These are phyloP conservation scores for Drosophila parabipectinata DNA, from an alignment of 1,140 invertebrate species.

Conservation along the genomic window DNA sequence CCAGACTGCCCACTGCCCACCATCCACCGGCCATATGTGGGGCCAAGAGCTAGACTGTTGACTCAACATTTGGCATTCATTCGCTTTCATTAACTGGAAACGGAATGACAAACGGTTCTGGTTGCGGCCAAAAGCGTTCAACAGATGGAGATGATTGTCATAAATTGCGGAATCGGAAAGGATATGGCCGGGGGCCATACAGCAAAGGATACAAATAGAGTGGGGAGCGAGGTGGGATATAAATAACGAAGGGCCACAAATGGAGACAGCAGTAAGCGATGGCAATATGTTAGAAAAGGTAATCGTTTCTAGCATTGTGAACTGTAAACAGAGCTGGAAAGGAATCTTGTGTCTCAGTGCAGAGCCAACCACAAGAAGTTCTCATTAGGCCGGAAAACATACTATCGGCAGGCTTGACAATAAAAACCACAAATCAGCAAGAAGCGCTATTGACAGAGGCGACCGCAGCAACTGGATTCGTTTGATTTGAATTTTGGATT, in stretches of 20 bases:
- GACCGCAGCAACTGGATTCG: constrained; percentile 38
- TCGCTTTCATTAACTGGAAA: constrained; percentile 48
- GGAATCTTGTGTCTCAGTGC: neutral
- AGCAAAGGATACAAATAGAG: neutral
- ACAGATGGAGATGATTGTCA: constrained; percentile 48
- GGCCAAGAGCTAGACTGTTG: neutral
- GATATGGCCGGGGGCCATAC: neutral
- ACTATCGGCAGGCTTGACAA: too few relatives aligned
- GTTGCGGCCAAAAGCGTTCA: constrained; percentile 22
- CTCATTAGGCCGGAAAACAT: neutral
- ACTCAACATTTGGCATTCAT: constrained; percentile 46
- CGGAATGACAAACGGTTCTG: constrained; percentile 43
- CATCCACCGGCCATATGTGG: too few relatives aligned
- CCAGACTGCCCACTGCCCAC: too few relatives aligned
- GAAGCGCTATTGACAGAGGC: neutral
- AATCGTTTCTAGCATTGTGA: neutral
- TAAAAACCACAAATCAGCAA: constrained; percentile 1
- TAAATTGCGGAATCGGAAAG: constrained; percentile 12
- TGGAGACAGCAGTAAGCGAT: neutral
- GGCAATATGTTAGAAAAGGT: neutral
- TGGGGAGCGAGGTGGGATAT: neutral
- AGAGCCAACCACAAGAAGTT: neutral
- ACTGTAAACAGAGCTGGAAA: neutral
- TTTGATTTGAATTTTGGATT: constrained; percentile 33
- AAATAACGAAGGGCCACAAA: neutral